Conservation (phyloP, 2,797 vertebrate genomes). For the Botia almorhae region DNA sequence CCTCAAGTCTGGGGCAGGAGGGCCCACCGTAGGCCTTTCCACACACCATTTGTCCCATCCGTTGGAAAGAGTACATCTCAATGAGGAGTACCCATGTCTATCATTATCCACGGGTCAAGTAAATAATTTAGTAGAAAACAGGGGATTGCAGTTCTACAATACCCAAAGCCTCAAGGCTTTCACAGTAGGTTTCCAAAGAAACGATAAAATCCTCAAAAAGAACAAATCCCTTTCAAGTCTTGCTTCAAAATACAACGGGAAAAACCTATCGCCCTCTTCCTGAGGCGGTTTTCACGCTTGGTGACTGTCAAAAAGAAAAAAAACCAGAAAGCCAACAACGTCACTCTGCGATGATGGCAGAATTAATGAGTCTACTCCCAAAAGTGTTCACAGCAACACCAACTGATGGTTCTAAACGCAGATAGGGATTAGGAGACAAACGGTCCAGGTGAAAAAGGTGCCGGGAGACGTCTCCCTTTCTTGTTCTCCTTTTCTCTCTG, state of each 20-base stretch:
- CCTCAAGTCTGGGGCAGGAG: conserved; percentile 71
- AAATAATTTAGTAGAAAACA: conserved; percentile 46
- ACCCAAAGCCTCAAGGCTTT: conserved; percentile 30
- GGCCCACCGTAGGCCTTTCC: conserved; percentile 64
- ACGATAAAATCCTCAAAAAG: conserved; percentile 49
- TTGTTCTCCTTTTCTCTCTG: conserved; percentile 59
- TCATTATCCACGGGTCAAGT: conserved; percentile 66
- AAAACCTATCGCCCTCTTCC: conserved; percentile 18
- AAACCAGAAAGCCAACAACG: neutral
- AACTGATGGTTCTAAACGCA: conserved; percentile 41
- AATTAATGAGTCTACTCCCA: conserved; percentile 1
- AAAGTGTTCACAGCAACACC: conserved; percentile 25
- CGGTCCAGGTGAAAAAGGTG: conserved; percentile 75
- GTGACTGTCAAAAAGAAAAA: conserved; percentile 16
- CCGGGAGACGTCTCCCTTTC: conserved; percentile 67
- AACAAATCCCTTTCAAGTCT: conserved; percentile 47
- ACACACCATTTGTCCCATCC: conserved; percentile 69
- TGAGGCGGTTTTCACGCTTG: conserved; percentile 34
- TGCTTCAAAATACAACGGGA: conserved; percentile 31
- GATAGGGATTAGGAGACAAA: conserved; percentile 59
- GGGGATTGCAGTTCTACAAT: conserved; percentile 29
- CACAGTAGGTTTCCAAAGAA: conserved; percentile 51
- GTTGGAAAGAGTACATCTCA: conserved; percentile 78
- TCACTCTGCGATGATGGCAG: conserved; percentile 22
- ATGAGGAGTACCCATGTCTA: conserved; percentile 66